Base-by-base conservation (phyloP, 1,140 invertebrate genomes). In the Drosophila leontia region DNA sequence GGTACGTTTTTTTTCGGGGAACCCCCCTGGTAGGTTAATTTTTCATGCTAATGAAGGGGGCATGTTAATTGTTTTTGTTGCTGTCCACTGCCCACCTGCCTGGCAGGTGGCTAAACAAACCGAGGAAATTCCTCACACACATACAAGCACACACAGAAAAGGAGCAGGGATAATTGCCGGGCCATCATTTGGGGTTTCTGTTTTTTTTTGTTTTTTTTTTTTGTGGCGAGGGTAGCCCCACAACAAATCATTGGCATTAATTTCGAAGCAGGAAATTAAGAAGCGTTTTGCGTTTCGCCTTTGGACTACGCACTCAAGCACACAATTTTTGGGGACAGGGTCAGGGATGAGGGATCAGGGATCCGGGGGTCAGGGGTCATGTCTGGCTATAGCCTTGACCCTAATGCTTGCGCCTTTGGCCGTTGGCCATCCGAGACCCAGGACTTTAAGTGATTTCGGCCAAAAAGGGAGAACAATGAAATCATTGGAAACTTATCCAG, bases 11-110 rank as follows among this genome's bases (percentile, higher is more conserved):
- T 53, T 59, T 63, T 59, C 64, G 35, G 32, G 39, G 37, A 17
- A 62, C 17, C 63, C 44, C 55, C 44, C 45, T 58, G 47, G 23
- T 44, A 26, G 62, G 64, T 69, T 77, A 85, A 68, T 67, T 71
- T 78, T 70, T 86, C 68, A 78, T 82, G 82, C 72, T 79, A 82
- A 81, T 86, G 78, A 85, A 86, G 68, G 78, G 64, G 64, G 56
- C 59, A 70, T 56, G 78, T 70, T 76, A 81, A 80, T 80, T 81
- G 78, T 82, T 68, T 74, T 71, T 71, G 23, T 64, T 62, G 56
- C 60, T 34, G 17, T 29, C 44, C 11, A 15, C 17, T 23, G 57
- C 17, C 32, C 6, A 26, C 29, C 13, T 50, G 47, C 48, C 56
- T 35, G 62, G 61, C 72, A 75, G 74, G 74, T 65, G 60, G 71